Evolutionary conservation across 1,140 invertebrate species (phyloP).

Genomic region (Oncopeltus fasciatus): DNA sequence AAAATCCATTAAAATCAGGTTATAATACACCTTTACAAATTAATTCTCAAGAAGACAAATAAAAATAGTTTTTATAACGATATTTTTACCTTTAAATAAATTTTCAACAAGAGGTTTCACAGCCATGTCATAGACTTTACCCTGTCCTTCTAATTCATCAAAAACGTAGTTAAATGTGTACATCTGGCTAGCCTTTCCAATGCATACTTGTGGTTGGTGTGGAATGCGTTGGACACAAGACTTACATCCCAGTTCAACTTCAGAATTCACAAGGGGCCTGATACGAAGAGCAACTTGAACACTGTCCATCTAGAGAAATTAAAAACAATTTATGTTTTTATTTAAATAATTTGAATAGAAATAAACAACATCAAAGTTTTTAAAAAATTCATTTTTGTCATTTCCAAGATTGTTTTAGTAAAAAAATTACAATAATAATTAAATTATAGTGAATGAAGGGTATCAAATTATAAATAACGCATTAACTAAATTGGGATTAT

Average conservation of each 20-base stretch:
- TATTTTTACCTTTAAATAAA: slow-evolving; percentile 8
- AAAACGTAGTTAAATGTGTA: slow-evolving; percentile 88
- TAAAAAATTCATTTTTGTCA: too few relatives aligned
- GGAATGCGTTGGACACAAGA: slow-evolving; percentile 34
- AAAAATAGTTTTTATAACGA: too few relatives aligned
- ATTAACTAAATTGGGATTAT: too few relatives aligned
- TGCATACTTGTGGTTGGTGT: slow-evolving; percentile 50
- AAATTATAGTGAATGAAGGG: too few relatives aligned
- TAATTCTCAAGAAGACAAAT: too few relatives aligned
- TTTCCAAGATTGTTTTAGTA: too few relatives aligned
- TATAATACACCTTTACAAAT: too few relatives aligned
- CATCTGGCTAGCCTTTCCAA: slow-evolving; percentile 51
- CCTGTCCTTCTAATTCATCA: slow-evolving; percentile 48
- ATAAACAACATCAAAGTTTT: too few relatives aligned
- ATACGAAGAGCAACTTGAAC: slow-evolving; percentile 76
- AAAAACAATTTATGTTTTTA: background rate
- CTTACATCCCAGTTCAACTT: slow-evolving; percentile 45
- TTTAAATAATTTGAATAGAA: too few relatives aligned
- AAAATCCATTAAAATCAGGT: too few relatives aligned
- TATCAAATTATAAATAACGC: too few relatives aligned
- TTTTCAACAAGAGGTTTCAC: slow-evolving; percentile 31
- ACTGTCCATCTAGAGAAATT: slow-evolving; percentile 34
- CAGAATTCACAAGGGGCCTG: slow-evolving; percentile 69
- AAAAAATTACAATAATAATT: too few relatives aligned
- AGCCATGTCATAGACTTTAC: slow-evolving; percentile 59